These are phyloP conservation scores for Teleopsis dalmanni DNA, from an alignment of 1,140 invertebrate species.

Conservation along the genomic window DNA sequence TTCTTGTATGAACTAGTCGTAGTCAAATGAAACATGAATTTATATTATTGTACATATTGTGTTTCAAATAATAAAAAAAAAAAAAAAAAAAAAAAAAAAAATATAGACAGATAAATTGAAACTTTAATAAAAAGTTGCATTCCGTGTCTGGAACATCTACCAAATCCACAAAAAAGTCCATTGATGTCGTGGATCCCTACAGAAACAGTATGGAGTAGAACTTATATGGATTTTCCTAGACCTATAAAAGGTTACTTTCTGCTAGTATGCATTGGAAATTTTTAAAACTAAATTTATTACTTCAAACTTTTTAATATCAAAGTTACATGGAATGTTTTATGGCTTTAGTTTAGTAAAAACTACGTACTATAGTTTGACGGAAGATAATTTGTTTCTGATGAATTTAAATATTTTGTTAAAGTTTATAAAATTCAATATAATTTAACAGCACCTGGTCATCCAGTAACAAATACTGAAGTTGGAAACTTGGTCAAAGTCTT, in stretches of 20 bases:
- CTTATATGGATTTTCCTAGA: not conserved
- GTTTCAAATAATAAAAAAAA: too few relatives aligned
- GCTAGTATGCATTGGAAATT: not conserved
- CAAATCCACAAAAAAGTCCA: conserved; percentile 8
- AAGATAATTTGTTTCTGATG: conserved; percentile 8
- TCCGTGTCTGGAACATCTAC: not conserved
- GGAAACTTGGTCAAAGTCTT: conserved; percentile 9
- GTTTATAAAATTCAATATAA: conserved; percentile 6
- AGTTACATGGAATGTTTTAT: conserved; percentile 4
- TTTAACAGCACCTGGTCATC: conserved; percentile 1
- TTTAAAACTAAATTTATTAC: conserved; percentile 4
- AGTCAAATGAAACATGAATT: too few relatives aligned
- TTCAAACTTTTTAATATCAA: conserved; percentile 4
- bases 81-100: too few relatives aligned
- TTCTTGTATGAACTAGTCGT: too few relatives aligned
- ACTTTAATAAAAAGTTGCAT: conserved; percentile 7
- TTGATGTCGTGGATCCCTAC: conserved; percentile 11
- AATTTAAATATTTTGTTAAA: conserved; percentile 6
- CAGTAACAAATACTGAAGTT: conserved; percentile 3
- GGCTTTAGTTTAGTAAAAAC: conserved; percentile 1
- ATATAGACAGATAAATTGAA: conserved; percentile 22
- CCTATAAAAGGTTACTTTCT: not conserved
- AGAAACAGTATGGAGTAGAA: conserved; percentile 1
- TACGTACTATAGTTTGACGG: not conserved
- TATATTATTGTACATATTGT: too few relatives aligned